Percentiles rank a stretch among this genome's conserved stretches.
phyloP scores from a whole-genome alignment of 2,113 vertebrate genomes.

The Dryoscopus gambensis region DNA sequence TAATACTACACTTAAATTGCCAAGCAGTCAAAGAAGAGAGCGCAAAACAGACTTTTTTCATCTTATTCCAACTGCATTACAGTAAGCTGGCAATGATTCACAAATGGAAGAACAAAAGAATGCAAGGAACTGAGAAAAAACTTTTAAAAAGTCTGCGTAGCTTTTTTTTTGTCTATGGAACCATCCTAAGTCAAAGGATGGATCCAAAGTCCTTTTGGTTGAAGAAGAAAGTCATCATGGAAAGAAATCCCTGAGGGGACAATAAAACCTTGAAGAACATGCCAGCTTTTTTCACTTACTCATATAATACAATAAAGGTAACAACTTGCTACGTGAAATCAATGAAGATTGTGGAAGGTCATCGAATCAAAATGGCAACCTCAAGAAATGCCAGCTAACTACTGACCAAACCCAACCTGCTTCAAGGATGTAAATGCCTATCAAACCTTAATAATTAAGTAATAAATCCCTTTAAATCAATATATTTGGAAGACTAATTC shows the following conservation, averaged over 20 bases:
- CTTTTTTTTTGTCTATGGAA: background rate
- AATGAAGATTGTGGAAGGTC: background rate
- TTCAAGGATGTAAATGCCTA: background rate
- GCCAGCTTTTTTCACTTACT: background rate
- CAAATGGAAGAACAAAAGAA: background rate
- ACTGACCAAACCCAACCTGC: background rate
- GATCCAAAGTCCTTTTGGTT: background rate
- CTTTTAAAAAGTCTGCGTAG: background rate
- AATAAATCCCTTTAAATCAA: slow-evolving; percentile 35
- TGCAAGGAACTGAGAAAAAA: background rate
- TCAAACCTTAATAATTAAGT: background rate
- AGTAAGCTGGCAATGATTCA: background rate
- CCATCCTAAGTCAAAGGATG: background rate
- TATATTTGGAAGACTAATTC: slow-evolving; percentile 19
- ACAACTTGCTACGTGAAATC: background rate
- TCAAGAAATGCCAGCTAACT: background rate
- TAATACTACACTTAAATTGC: background rate
- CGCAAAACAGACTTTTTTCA: background rate
- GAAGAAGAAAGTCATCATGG: background rate
- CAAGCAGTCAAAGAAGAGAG: background rate
- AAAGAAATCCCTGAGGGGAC: background rate
- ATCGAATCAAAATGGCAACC: background rate
- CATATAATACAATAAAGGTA: background rate
- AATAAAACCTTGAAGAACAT: background rate
- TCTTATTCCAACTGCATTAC: background rate